A percentile compares a stretch with the other conserved stretches of the same genome.
Evolutionary conservation across 1,140 invertebrate genomes (phyloP).

Genomic region (Contarinia nasturtii): DNA sequence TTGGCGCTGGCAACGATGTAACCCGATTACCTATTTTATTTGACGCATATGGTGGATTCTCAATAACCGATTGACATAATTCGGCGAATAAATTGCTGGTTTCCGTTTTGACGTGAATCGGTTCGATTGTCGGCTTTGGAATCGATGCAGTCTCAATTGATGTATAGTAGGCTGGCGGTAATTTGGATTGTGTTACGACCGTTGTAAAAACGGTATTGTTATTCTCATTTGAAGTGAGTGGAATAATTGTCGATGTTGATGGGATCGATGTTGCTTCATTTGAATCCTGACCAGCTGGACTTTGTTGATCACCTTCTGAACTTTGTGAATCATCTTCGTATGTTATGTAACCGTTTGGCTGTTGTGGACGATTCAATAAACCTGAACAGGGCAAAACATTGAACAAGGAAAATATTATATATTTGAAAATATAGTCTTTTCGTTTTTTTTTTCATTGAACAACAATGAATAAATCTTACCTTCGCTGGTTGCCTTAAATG

Average conservation of each 20-base stretch:
- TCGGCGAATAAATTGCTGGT: conserved; percentile 34
- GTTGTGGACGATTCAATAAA: conserved; percentile 51
- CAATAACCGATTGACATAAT: conserved; percentile 35
- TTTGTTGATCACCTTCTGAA: conserved; percentile 40
- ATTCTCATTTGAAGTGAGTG: conserved; percentile 24
- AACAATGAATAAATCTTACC: conserved; percentile 19
- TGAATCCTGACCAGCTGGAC: conserved; percentile 15
- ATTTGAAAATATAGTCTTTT: no score
- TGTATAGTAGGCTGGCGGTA: conserved; percentile 10
- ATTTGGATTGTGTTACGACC: conserved; percentile 8
- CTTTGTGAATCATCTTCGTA: conserved; percentile 75
- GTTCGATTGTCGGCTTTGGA: conserved; percentile 3
- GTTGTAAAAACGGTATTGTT: conserved; percentile 22
- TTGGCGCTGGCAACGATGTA: conserved; percentile 25
- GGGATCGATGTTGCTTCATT: conserved; percentile 3
- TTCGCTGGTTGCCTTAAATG: conserved; percentile 81
- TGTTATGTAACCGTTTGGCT: conserved; percentile 62
- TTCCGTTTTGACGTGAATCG: conserved; percentile 15
- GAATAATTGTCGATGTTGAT: conserved; percentile 26
- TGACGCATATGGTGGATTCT: conserved; percentile 30
- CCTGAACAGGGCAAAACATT: conserved; percentile 22
- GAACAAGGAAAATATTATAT: no score
- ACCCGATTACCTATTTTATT: conserved; percentile 36
- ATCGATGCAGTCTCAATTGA: conserved; percentile 14
- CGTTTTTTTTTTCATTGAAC: no score